Percentiles rank a stretch among this genome's conserved stretches.
Conservation (phyloP, 2,888 invertebrate species). For the Tiliacea aurago region DNA sequence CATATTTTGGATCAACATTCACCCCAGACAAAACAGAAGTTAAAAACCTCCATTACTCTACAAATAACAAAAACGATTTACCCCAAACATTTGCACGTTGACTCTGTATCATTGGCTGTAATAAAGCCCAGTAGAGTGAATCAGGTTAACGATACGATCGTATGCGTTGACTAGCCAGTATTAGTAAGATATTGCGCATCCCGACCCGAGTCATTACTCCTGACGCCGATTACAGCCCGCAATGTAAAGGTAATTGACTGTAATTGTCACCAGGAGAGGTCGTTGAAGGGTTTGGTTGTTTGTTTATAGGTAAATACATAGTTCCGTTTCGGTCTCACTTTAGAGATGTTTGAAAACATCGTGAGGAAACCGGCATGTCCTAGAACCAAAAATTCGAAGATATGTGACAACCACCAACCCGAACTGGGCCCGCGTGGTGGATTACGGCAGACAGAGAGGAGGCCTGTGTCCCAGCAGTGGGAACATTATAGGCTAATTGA, state of each 20-base stretch:
- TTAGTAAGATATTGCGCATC: conserved; percentile 46
- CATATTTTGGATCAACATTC: background rate
- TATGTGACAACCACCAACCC: too few relatives aligned
- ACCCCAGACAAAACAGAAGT: conserved; percentile 17
- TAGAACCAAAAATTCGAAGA: too few relatives aligned
- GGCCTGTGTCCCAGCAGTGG: too few relatives aligned
- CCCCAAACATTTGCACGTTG: conserved; percentile 29
- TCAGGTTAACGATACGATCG: conserved; percentile 57
- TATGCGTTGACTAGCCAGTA: conserved; percentile 56
- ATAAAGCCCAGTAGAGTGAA: conserved; percentile 47
- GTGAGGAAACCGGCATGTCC: too few relatives aligned
- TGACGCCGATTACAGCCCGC: conserved; percentile 42
- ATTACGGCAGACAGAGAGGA: too few relatives aligned
- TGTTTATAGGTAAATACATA: conserved; percentile 20
- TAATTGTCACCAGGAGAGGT: conserved; percentile 40
- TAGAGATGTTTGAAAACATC: background rate
- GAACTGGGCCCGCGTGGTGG: too few relatives aligned
- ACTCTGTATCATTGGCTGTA: conserved; percentile 71
- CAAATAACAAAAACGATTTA: conserved; percentile 34
- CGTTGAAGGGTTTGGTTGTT: conserved; percentile 28
- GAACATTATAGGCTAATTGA: too few relatives aligned
- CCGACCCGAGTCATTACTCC: conserved; percentile 46
- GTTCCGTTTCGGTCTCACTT: background rate
- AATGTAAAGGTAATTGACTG: conserved; percentile 53
- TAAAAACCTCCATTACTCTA: background rate